These are phyloP conservation scores for Nemopilema nomurai DNA, from an alignment of 30 jellyfish, hydroid and myxozoan species.

Conservation along the genomic window DNA sequence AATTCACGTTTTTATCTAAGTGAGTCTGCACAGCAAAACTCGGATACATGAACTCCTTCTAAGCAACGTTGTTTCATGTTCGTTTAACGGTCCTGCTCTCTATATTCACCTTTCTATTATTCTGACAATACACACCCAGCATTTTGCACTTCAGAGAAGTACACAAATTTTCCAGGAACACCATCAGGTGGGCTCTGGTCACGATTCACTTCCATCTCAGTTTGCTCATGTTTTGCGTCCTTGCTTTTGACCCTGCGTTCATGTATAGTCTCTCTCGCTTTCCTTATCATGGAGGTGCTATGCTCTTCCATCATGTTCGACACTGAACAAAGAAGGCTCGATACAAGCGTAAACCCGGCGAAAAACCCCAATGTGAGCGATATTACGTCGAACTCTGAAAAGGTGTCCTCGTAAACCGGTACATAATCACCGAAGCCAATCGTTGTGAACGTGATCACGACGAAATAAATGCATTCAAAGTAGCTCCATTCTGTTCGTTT, in stretches of 20 bases:
- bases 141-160: not conserved
- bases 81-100: too few relatives aligned
- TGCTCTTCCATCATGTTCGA: conserved; percentile 61
- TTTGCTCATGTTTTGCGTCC: not conserved
- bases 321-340: conserved; percentile 58
- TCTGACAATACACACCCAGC: not conserved
- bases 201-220: not conserved
- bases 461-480: conserved; percentile 57
- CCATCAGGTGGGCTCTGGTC: not conserved
- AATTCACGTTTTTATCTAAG: too few relatives aligned
- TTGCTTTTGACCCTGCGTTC: not conserved
- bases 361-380: conserved; percentile 40
- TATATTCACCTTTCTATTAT: not conserved
- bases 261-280: conserved; percentile 15
- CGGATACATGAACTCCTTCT: too few relatives aligned
- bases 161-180: not conserved
- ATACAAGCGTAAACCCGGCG: conserved; percentile 50
- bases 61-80: too few relatives aligned
- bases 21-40: too few relatives aligned
- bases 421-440: conserved; percentile 72
- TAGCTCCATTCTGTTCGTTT: conserved; percentile 61
- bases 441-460: conserved; percentile 50
- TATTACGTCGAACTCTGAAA: conserved; percentile 42
- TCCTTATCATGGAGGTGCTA: conserved; percentile 28
- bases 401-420: conserved; percentile 33